Evolutionary conservation across 2,797 vertebrate genomes (phyloP).

Genomic region (Paedocypris micromegethes): DNA sequence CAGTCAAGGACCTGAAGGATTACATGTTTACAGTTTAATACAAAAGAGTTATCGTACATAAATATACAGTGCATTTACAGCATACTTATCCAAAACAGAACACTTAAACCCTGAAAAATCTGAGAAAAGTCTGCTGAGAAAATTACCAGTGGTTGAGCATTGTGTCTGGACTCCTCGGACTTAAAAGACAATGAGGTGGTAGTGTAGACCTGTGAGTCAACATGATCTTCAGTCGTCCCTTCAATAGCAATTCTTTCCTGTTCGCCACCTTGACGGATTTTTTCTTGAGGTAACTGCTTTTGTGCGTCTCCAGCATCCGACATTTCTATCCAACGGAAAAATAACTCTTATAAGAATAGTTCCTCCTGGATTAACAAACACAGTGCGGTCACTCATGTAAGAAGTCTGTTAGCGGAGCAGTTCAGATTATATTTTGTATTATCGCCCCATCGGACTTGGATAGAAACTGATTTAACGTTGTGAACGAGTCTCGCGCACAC

Average conservation of each 20-base stretch:
- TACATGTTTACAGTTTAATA: background rate
- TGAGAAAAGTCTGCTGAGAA: background rate
- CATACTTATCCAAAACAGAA: too few species aligned
- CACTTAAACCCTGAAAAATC: too few species aligned
- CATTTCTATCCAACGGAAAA: too few species aligned
- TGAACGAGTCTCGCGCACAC: background rate
- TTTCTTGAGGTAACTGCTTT: background rate
- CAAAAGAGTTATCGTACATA: background rate
- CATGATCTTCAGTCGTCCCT: background rate
- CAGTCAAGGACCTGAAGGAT: conserved; percentile 74
- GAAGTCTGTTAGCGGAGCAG: too few species aligned
- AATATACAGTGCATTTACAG: background rate
- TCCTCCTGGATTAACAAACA: too few species aligned
- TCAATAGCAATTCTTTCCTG: background rate
- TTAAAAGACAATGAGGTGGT: conserved; percentile 26
- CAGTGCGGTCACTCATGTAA: too few species aligned
- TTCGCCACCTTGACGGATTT: background rate
- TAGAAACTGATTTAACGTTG: too few species aligned
- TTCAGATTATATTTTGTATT: too few species aligned
- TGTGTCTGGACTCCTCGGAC: conserved; percentile 5
- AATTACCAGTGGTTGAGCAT: conserved; percentile 43
- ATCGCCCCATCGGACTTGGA: too few species aligned
- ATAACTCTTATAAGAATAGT: too few species aligned
- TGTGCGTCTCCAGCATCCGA: too few species aligned
- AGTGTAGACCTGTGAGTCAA: conserved; percentile 33